Evolutionary conservation across 1,140 invertebrate species (phyloP), one percentile per base, ranked within the genome.

Genomic region (Thalassaphorura encarpata): DNA sequence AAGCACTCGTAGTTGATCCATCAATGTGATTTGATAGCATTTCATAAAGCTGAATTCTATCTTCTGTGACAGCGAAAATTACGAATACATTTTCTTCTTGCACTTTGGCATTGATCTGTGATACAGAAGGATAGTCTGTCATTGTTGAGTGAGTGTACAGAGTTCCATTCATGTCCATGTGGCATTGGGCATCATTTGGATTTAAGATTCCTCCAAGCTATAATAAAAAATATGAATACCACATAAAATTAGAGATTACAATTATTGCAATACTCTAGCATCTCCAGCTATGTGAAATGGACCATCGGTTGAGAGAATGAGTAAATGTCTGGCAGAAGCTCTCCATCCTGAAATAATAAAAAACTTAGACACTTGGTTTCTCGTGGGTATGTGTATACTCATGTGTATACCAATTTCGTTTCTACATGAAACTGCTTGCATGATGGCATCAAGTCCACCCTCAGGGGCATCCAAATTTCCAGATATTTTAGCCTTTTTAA

Each of bases 171-270:
- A 56, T 61, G 54, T 83, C 73, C 58, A 89, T 73, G 72, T 97
- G 91, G 69, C 94, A 98, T 46, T 79, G 67, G 0, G 88, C 91
- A 68, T 97, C 92, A 67, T 97, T 97, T 0, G 94, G 94, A 62
- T 85, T 85, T 6, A 97, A 83, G 54, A 97, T 90, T 36, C 93
- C 93, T 45, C 94, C 95, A 77, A 98, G 98, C 52, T 64, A 98
- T 96, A 27, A 98, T 78, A 70, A 96, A 96, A 48, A 98, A 89
- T 23, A 90, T 83, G 67, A 39, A 11, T 95, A 87, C 67, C 97
- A 82, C 67, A 88, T 89, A 26, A 94, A 86, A 75, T 90, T 90
- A 11, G 80, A 76, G 71, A 87, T 89, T 36, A 83, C 86, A 67
- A 47, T n/a, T n/a, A 0, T 19, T 19, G 21, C 16, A 23, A 2